Evolutionary conservation across 2,888 invertebrate genomes (phyloP).

Genomic region (Strigamia transsilvanica): DNA sequence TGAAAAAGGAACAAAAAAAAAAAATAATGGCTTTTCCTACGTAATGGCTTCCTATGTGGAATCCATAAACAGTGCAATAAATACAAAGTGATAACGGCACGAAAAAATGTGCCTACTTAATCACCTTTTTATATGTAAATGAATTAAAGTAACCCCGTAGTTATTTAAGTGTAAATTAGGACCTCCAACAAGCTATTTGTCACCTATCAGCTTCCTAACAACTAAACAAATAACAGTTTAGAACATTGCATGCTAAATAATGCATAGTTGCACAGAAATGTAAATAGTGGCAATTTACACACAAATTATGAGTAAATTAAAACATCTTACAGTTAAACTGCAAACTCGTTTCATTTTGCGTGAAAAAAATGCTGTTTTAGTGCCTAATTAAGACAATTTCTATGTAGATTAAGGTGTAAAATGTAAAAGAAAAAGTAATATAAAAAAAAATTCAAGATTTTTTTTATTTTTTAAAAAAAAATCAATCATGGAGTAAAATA

Average conservation of each 20-base stretch:
- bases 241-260: too few species aligned
- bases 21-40: neutral
- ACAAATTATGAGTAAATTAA: neutral
- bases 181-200: neutral
- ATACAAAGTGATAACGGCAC: neutral
- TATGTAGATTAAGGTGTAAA: too few species aligned
- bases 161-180: neutral
- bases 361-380: too few species aligned
- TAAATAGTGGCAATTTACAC: slow-evolving; percentile 14
- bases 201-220: neutral
- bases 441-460: too few species aligned
- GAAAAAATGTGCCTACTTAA: neutral
- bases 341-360: too few species aligned
- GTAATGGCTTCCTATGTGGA: neutral
- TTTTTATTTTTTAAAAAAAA: too few species aligned
- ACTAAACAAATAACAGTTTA: neutral
- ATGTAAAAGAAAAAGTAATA: too few species aligned
- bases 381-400: too few species aligned
- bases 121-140: neutral
- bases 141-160: neutral
- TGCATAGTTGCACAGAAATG: neutral
- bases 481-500: too few species aligned
- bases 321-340: neutral
- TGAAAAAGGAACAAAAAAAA: neutral
- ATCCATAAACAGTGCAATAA: slow-evolving; percentile 7